phyloP scores from a whole-genome alignment of 2,113 vertebrate genomes.

The Microtus montanus region DNA sequence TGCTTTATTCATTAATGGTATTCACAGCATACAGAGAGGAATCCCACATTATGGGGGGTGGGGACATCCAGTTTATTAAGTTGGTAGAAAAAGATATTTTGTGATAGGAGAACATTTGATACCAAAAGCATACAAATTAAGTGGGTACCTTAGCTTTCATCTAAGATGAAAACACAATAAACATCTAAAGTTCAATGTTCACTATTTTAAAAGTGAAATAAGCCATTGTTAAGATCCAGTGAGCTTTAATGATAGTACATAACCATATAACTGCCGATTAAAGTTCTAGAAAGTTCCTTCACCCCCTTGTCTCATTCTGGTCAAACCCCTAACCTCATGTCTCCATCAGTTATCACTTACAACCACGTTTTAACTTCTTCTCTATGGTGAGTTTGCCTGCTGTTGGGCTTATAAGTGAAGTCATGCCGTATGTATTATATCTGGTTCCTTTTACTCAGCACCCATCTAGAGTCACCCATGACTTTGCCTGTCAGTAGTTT shows the following conservation, averaged over 20 bases:
- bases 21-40: no score
- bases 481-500: background rate
- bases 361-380: background rate
- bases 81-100: conserved; percentile 10
- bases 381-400: background rate
- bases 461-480: background rate
- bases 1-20: no score
- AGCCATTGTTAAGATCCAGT: background rate
- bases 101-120: background rate
- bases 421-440: background rate
- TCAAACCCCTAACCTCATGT: background rate
- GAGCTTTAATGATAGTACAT: background rate
- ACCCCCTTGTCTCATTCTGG: background rate
- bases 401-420: background rate
- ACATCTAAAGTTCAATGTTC: background rate
- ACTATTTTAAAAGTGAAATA: background rate
- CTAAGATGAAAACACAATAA: background rate
- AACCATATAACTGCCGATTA: background rate
- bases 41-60: no score
- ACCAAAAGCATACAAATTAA: background rate
- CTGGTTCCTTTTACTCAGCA: background rate
- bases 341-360: background rate
- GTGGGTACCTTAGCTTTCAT: background rate
- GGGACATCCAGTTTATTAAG: background rate
- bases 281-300: conserved; percentile 1